Conservation (phyloP, 2,888 invertebrate species). For the Emmelina monodactyla region DNA sequence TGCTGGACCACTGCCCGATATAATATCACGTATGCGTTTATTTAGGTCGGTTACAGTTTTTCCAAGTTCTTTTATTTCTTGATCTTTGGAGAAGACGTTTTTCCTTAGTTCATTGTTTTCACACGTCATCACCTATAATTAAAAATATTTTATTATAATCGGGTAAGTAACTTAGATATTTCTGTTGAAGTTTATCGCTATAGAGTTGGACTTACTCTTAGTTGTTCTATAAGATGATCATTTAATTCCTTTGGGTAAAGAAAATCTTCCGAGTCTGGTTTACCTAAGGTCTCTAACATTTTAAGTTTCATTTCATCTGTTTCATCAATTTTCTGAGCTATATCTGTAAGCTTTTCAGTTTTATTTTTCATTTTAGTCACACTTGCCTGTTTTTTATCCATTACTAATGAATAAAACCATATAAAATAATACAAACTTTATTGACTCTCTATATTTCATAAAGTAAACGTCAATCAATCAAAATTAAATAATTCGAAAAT, state of each 20-base stretch:
- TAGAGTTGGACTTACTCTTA: constrained; percentile 43
- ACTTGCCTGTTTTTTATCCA: no score
- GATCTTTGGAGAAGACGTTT: constrained; percentile 52
- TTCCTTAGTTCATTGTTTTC: constrained; percentile 65
- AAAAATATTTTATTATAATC: not conserved
- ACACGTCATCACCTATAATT: constrained; percentile 55
- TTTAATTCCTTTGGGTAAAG: constrained; percentile 70
- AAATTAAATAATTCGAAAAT: no score
- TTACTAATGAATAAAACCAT: no score
- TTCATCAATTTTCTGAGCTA: constrained; percentile 42
- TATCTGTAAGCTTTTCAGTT: no score
- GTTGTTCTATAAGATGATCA: constrained; percentile 63
- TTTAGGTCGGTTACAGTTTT: constrained; percentile 47
- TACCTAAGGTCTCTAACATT: constrained; percentile 42
- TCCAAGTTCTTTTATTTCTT: constrained; percentile 45
- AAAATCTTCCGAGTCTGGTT: constrained; percentile 47
- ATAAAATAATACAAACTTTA: no score
- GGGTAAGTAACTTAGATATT: not conserved
- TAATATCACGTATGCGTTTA: constrained; percentile 57
- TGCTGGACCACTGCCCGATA: constrained; percentile 48
- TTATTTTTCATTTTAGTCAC: no score
- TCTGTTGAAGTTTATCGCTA: not conserved
- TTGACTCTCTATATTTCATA: no score
- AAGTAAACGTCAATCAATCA: no score
- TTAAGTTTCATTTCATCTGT: constrained; percentile 59